Percentiles rank a stretch among this genome's conserved stretches.
Conservation (phyloP, 2,797 vertebrate genomes). For the Erithacus rubecula region DNA sequence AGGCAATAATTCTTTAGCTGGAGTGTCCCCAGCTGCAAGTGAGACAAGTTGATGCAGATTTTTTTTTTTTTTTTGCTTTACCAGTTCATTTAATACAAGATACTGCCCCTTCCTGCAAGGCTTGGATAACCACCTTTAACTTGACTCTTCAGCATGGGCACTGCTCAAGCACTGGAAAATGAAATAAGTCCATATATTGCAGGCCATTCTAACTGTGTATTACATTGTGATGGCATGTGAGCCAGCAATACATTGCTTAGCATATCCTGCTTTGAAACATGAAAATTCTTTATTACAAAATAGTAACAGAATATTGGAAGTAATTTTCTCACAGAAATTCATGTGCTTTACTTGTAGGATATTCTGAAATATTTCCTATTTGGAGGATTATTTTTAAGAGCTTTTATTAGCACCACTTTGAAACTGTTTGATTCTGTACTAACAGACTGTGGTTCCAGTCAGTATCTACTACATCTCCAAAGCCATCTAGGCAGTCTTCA, state of each 20-base stretch:
- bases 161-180: background rate
- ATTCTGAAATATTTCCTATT: background rate
- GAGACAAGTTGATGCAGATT: background rate
- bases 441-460: background rate
- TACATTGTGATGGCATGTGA: background rate
- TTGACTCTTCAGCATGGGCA: background rate
- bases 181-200: background rate
- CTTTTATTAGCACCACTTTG: background rate
- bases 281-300: background rate
- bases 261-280: background rate
- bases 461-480: background rate
- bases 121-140: background rate
- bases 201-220: background rate
- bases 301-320: background rate
- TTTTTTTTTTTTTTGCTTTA: background rate
- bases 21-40: background rate
- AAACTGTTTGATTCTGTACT: background rate
- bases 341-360: background rate
- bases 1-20: background rate
- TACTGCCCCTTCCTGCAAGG: background rate
- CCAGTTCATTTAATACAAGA: background rate
- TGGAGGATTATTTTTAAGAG: background rate
- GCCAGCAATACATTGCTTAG: background rate
- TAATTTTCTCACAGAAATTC: background rate
- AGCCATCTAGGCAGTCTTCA: background rate